Evolutionary conservation across 2,113 vertebrate species (phyloP).

Genomic region (Sebastes fasciatus): DNA sequence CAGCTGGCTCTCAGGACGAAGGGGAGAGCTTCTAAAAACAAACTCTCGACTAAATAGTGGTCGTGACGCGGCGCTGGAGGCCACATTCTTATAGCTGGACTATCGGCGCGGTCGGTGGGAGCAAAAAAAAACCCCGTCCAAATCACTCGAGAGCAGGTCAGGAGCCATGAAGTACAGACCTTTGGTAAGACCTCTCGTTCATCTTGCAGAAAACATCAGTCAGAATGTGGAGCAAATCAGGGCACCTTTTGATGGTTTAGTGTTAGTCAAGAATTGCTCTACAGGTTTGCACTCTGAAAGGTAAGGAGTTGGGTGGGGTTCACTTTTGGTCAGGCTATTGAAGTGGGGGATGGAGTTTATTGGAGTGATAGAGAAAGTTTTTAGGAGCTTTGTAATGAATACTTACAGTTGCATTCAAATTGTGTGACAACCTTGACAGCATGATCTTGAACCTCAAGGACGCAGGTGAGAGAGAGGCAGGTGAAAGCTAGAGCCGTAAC

Average conservation of each 20-base stretch:
- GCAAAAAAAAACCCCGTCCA: background rate
- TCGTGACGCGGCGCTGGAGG: slow-evolving; percentile 44
- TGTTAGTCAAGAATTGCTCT: too few species aligned
- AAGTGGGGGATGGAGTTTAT: too few species aligned
- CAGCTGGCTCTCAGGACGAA: slow-evolving; percentile 69
- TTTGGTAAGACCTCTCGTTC: slow-evolving; percentile 60
- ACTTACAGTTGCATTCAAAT: too few species aligned
- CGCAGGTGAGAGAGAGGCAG: slow-evolving; percentile 39
- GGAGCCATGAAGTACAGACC: slow-evolving; percentile 80
- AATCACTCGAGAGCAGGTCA: slow-evolving; percentile 38
- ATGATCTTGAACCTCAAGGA: slow-evolving; percentile 38
- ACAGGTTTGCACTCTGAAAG: too few species aligned
- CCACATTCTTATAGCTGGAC: slow-evolving; percentile 55
- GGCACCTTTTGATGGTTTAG: too few species aligned
- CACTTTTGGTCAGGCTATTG: too few species aligned
- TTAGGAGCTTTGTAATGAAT: too few species aligned
- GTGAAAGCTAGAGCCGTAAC: slow-evolving; percentile 1
- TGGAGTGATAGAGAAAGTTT: too few species aligned
- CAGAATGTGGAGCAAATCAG: too few species aligned
- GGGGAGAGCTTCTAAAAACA: slow-evolving; percentile 76
- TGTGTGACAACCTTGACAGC: background rate
- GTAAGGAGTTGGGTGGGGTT: too few species aligned
- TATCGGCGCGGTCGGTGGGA: background rate
- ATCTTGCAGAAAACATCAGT: too few species aligned
- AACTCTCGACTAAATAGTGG: slow-evolving; percentile 59